A percentile compares a stretch with the other conserved stretches of the same genome.
phyloP scores from a whole-genome alignment of 2,797 vertebrate genomes.

The Crenuchus spilurus region DNA sequence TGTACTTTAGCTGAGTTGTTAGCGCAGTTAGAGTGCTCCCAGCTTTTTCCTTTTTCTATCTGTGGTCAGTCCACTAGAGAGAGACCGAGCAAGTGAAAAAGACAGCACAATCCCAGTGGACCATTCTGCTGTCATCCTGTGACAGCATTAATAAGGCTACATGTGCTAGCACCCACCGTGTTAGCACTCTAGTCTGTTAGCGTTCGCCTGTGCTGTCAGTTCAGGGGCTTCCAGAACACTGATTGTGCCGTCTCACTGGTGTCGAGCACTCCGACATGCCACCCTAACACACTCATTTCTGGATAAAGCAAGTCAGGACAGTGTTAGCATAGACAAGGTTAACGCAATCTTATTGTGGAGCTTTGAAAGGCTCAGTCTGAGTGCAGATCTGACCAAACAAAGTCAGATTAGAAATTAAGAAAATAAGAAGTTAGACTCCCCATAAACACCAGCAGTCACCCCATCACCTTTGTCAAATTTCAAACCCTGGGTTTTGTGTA shows the following conservation, averaged over 20 bases:
- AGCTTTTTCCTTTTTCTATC: not conserved
- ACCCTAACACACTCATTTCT: not conserved
- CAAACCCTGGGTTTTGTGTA: not conserved
- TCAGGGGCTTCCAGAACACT: slow-evolving; percentile 15
- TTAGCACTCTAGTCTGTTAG: slow-evolving; percentile 12
- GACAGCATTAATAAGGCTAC: slow-evolving; percentile 10
- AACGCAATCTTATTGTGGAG: not conserved
- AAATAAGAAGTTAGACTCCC: too few relatives aligned
- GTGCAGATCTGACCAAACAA: not conserved
- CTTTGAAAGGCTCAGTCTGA: not conserved
- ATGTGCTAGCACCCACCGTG: not conserved
- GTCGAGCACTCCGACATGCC: slow-evolving; percentile 4
- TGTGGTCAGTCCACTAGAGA: not conserved
- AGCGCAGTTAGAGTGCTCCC: not conserved
- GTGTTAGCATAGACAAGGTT: not conserved
- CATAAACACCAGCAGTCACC: too few relatives aligned
- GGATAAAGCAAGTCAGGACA: not conserved
- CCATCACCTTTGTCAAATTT: too few relatives aligned
- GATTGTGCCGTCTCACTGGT: not conserved
- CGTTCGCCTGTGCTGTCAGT: slow-evolving; percentile 13
- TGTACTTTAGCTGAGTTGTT: not conserved
- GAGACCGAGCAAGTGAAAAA: not conserved
- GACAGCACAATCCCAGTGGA: not conserved
- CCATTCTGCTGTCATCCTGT: not conserved
- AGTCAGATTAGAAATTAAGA: not conserved